Base-by-base conservation (phyloP, 2,797 vertebrate genomes). In the Xyrichtys novacula region DNA sequence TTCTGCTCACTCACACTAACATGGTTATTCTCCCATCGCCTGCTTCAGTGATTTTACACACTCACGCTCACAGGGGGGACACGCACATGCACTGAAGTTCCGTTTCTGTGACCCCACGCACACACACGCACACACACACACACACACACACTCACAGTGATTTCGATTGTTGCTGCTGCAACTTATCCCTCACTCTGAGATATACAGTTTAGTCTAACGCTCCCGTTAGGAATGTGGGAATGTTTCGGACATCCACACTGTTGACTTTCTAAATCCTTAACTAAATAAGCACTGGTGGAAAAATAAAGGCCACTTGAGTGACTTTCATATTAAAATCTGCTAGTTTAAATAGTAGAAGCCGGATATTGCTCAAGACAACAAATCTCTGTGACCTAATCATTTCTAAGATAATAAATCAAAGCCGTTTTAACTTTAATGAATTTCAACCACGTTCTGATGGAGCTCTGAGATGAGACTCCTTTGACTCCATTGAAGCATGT, bases 1-100 rank as follows among this genome's bases (percentile, higher is more conserved):
- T 92, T 96, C 92, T 91, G 89, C 90, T 93, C 80, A 81, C 89
- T 71, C 88, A 93, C 90, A 87, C 90, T 94, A 90, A 95, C 93
- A 91, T 92, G 91, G 92, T 93, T 95, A 91, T 85, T 68, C 89
- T 92, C 92, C 83, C 77, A 85, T 91, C 87, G 89, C 90, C 80
- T 25, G 84, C 74, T 89, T 86, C 88, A 87, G 23, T 73, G 78
- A 82, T 85, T 87, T 23, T 31, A 2, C 62, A 26, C 61, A 26
- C 52, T 42, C 44, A 44, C 67, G 20, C 66, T 54, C 65, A 53
- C 59, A 48, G 43, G 50, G 57, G 32, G 40, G 62, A 49, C 62
- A 48, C 42, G 53, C 62, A 42, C n/a, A 25, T 8, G 14, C 61
- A 64, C 55, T 36, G 17, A 46, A 58, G 52, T 70, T 71, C 32